Conservation (phyloP, 2,888 invertebrate genomes). For the Incurvaria masculella region DNA sequence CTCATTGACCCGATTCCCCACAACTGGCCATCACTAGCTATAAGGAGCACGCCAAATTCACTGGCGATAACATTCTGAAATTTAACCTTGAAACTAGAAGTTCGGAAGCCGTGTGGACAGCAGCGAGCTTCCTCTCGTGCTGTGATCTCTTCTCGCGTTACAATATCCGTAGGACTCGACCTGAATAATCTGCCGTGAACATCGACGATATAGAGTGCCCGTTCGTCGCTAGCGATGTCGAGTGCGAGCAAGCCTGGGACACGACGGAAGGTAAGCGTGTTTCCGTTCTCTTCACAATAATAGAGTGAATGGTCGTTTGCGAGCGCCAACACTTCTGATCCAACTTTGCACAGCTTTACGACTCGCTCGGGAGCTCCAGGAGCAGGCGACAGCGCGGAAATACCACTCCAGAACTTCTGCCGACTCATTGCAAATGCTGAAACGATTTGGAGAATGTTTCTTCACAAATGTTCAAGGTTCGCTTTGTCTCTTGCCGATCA, state of each 20-base stretch:
- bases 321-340: constrained; percentile 38
- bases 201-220: constrained; percentile 60
- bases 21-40: constrained; percentile 64
- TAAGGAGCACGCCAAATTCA: constrained; percentile 61
- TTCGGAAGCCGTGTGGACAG: constrained; percentile 64
- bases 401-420: constrained; percentile 49
- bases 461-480: constrained; percentile 22
- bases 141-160: constrained; percentile 57
- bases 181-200: constrained; percentile 59
- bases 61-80: constrained; percentile 61
- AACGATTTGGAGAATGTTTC: constrained; percentile 26
- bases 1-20: constrained; percentile 69
- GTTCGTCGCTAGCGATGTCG: constrained; percentile 62
- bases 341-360: constrained; percentile 41
- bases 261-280: constrained; percentile 41
- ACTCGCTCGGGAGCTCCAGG: constrained; percentile 43
- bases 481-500: constrained; percentile 26
- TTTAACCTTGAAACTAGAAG: constrained; percentile 58
- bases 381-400: constrained; percentile 32
- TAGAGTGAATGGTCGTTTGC: constrained; percentile 48
- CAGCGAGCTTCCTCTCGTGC: constrained; percentile 62
- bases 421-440: constrained; percentile 32
- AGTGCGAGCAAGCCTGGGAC: constrained; percentile 53
- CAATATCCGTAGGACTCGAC: constrained; percentile 50
- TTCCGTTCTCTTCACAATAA: constrained; percentile 36